phyloP scores from a whole-genome alignment of 2,113 vertebrate genomes.

The Leucopsar rothschildi region DNA sequence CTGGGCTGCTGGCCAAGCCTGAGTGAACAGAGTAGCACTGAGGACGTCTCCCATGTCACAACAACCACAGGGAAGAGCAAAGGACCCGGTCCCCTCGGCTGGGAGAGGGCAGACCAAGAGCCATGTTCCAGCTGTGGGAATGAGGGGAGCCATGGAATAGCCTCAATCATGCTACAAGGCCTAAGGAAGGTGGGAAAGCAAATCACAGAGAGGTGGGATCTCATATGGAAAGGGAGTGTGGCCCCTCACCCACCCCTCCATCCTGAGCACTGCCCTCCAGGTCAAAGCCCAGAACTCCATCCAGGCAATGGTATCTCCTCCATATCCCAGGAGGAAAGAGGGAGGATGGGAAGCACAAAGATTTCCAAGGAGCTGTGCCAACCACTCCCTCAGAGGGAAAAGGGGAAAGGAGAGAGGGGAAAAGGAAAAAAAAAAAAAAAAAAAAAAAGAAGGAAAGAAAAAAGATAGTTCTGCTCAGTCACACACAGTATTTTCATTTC shows the following conservation, averaged over 20 bases:
- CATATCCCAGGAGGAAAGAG: not conserved
- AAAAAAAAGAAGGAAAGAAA: fast-evolving
- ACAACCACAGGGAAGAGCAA: not conserved
- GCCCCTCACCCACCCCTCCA: not conserved
- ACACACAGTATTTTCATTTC: slow-evolving; percentile 63
- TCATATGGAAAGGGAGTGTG: not conserved
- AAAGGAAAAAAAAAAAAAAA: too few species aligned
- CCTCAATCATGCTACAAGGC: fast-evolving
- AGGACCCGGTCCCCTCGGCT: not conserved
- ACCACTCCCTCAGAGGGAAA: slow-evolving; percentile 28
- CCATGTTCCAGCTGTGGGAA: not conserved
- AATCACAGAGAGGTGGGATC: not conserved
- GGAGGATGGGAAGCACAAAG: slow-evolving; percentile 2
- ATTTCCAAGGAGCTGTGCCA: slow-evolving; percentile 41
- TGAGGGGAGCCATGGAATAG: not conserved
- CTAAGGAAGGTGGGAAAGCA: not conserved
- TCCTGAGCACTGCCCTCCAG: not conserved
- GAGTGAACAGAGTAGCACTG: not conserved
- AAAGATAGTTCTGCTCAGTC: slow-evolving; percentile 47
- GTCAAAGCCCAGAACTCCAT: not conserved
- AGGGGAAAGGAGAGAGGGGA: not conserved
- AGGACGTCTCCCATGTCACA: not conserved
- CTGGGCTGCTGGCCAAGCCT: slow-evolving; percentile 12
- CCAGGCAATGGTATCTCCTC: not conserved
- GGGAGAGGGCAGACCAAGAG: not conserved